A percentile compares a stretch with the other conserved stretches of the same genome.
Conservation (phyloP, 2,113 vertebrate genomes). For the Macquaria australasica region DNA sequence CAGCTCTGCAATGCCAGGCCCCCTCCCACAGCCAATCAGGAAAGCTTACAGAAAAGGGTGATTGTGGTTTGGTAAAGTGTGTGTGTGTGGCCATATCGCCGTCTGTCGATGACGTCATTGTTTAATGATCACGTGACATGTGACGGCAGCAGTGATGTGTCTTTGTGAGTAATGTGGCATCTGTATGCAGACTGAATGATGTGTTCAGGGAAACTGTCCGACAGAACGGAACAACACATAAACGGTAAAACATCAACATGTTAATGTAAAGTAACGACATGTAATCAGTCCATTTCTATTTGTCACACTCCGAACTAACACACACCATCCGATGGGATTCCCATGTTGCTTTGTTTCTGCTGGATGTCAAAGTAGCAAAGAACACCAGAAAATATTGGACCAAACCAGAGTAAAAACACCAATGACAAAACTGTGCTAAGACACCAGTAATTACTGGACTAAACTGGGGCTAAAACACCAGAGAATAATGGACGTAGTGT, state of each 20-base stretch:
- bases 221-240: background rate
- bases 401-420: background rate
- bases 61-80: background rate
- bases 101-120: constrained; percentile 48
- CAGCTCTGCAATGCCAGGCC: constrained; percentile 49
- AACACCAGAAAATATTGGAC: background rate
- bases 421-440: no score
- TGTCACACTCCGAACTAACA: background rate
- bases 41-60: background rate
- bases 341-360: background rate
- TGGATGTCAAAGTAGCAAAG: background rate
- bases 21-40: constrained; percentile 56
- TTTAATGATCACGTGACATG: constrained; percentile 11
- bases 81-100: background rate
- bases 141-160: constrained; percentile 1
- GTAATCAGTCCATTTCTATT: background rate
- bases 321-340: no score
- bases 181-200: constrained; percentile 13
- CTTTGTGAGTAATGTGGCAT: constrained; percentile 9
- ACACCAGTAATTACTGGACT: no score
- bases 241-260: background rate
- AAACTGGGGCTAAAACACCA: background rate
- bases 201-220: background rate
- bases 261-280: background rate
- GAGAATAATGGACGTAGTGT: background rate